phyloP scores from a whole-genome alignment of 1,140 invertebrate genomes.

The Stenopsyche tienmushanensis region DNA sequence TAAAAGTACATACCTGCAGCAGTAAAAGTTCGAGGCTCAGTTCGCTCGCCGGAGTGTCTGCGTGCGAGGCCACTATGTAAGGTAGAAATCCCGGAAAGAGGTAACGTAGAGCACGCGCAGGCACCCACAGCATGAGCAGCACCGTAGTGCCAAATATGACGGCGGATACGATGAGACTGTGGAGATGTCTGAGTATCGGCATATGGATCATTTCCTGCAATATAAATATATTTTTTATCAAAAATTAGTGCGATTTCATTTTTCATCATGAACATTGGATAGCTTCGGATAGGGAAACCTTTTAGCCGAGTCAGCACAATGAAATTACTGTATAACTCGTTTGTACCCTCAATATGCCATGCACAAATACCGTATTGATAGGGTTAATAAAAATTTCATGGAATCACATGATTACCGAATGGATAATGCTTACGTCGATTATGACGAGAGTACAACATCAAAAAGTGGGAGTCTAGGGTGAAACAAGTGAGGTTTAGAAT shows the following conservation, averaged over 20 bases:
- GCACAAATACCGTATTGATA: too few species aligned
- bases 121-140: constrained; percentile 94
- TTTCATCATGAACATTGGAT: too few species aligned
- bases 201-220: constrained; percentile 95
- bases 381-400: too few species aligned
- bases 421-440: background rate
- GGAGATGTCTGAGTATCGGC: constrained; percentile 86
- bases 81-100: constrained; percentile 87
- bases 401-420: too few species aligned
- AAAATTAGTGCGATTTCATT: too few species aligned
- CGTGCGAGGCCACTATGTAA: constrained; percentile 81
- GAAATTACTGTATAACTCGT: too few species aligned
- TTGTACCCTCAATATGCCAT: too few species aligned
- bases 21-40: constrained; percentile 90
- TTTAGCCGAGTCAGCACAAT: too few species aligned
- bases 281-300: too few species aligned
- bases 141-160: constrained; percentile 96
- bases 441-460: too few species aligned
- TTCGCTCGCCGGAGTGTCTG: constrained; percentile 84
- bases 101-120: constrained; percentile 83
- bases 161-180: constrained; percentile 87
- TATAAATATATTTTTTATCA: constrained; percentile 25
- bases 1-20: constrained; percentile 66
- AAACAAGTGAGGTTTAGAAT: too few species aligned
- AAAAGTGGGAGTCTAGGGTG: too few species aligned